Evolutionary conservation across 2,888 invertebrate genomes (phyloP), one percentile per base, ranked within the genome.

Genomic region (Blastobasis adustella): DNA sequence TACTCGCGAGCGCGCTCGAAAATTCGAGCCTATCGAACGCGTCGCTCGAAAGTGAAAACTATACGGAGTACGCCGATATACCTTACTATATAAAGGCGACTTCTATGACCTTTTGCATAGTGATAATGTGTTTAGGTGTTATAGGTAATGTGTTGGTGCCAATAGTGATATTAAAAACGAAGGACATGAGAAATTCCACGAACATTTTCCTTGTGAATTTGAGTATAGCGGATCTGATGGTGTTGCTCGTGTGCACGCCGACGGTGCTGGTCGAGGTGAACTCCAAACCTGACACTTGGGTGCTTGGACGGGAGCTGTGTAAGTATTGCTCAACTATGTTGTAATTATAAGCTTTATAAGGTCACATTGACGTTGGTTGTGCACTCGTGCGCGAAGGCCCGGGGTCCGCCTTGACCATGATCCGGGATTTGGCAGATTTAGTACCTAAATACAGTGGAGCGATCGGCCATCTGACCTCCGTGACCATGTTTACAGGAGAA

Each of bases 111-210:
- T 93, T 96, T 66, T 97, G 97, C 81, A 93, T 95, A 68, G 90
- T 94, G 61, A 95, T 98, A 65, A 95, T 98, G 92, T 91, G 95
- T 69, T 89, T 97, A 62, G 98, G 98, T 42, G 95, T 97, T 57
- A 92, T 96, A 60, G 98, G 98, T 36, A 98, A 98, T 74, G 91
- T 96, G 57, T 95, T 98, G 93, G 98, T 97, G 72, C 96, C 97
- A 41, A 92, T 97, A 69, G 97, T 98, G 63, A 96, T 98, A 61
- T 90, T 96, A 71, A 94, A 95, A 77, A 96, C 96, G 49, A 96
- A 96, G 76, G 97, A 98, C 76, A 96, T 98, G 96, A 91, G 96
- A 69, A 97, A 96, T 73, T 96, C 97, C 51, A 98, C 98, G 56
- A 98, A 98, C 79, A 96, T 97, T 67, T 98, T 98, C 79, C 91